phyloP scores from a whole-genome alignment of 2,888 invertebrate species.

The Fragum whitleyi region DNA sequence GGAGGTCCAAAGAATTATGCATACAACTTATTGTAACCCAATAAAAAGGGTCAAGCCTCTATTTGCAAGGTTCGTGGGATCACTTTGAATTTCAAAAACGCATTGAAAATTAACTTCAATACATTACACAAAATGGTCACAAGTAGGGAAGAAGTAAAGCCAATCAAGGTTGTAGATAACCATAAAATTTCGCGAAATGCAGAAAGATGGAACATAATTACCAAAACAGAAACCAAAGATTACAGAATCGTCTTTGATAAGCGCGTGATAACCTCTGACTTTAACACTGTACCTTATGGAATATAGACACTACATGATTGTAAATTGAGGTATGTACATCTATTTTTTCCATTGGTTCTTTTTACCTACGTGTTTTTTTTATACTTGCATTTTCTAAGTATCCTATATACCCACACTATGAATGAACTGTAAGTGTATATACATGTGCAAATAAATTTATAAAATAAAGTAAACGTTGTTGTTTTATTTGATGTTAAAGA shows the following conservation, averaged over 20 bases:
- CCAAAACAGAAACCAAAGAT: conserved; percentile 37
- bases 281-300: conserved; percentile 17
- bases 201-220: conserved; percentile 21
- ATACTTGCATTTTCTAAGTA: not conserved
- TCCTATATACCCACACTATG: conserved; percentile 7
- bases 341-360: not conserved
- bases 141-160: not conserved
- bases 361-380: not conserved
- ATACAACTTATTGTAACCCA: conserved; percentile 29
- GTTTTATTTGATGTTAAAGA: conserved; percentile 2
- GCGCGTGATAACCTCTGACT: conserved; percentile 16
- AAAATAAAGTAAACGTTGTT: conserved; percentile 5
- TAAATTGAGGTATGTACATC: not conserved
- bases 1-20: conserved; percentile 56
- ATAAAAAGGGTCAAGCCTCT: conserved; percentile 35
- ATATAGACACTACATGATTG: not conserved
- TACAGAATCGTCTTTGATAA: conserved; percentile 31
- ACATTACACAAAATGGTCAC: conserved; percentile 32
- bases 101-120: conserved; percentile 35
- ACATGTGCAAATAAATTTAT: conserved; percentile 3
- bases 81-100: conserved; percentile 48
- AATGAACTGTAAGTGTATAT: not conserved
- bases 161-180: conserved; percentile 23
- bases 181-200: conserved; percentile 29
- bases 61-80: conserved; percentile 48